A percentile compares a stretch with the other conserved stretches of the same genome.
These are phyloP conservation scores for Bucorvus abyssinicus DNA, from an alignment of 2,797 vertebrate genomes.

Conservation along the genomic window DNA sequence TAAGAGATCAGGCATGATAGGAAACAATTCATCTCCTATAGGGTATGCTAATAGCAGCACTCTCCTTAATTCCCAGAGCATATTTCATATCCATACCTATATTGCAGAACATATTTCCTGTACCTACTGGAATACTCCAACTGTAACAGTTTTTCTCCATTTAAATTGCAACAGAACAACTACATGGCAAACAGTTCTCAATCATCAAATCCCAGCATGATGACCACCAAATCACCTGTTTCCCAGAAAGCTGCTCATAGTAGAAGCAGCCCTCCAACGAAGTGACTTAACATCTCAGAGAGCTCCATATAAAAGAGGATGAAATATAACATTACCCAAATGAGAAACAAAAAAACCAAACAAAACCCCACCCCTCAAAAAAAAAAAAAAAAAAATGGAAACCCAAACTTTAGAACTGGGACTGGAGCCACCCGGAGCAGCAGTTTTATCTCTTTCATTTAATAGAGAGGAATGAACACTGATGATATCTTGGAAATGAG, in stretches of 20 bases:
- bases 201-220: not conserved
- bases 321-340: not conserved
- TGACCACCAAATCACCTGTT: not conserved
- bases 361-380: too few relatives aligned
- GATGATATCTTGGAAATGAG: not conserved
- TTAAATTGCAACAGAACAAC: not conserved
- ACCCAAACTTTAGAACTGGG: not conserved
- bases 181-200: not conserved
- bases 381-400: not conserved
- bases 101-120: not conserved
- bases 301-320: not conserved
- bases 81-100: not conserved
- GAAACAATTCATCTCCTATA: constrained; percentile 5
- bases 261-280: not conserved
- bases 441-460: not conserved
- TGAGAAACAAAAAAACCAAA: not conserved
- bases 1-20: constrained; percentile 9
- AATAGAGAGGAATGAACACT: not conserved
- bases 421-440: not conserved
- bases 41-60: not conserved
- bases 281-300: not conserved
- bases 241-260: not conserved
- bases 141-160: not conserved
- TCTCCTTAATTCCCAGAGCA: not conserved
- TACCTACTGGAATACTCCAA: not conserved